Conservation (phyloP, 1,140 invertebrate species). For the Bombus soroeensis region DNA sequence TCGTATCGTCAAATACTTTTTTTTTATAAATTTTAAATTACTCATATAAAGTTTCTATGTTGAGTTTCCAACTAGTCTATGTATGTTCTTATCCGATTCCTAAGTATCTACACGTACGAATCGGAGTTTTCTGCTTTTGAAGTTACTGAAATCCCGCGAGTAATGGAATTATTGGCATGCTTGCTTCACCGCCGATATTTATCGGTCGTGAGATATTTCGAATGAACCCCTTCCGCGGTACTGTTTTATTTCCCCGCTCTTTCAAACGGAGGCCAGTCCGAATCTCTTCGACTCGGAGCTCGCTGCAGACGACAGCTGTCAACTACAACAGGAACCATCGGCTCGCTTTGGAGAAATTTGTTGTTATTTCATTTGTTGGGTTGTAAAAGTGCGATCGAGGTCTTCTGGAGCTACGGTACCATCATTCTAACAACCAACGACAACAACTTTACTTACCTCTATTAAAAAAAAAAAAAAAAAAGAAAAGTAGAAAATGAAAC, state of each 20-base stretch:
- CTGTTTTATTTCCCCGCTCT: constrained; percentile 11
- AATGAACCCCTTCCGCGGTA: constrained; percentile 1
- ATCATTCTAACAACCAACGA: background rate
- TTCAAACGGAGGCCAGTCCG: constrained; percentile 63
- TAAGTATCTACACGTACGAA: background rate
- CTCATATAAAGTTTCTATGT: background rate
- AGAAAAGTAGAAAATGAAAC: background rate
- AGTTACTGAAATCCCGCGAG: background rate
- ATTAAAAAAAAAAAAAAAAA: background rate
- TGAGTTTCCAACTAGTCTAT: background rate
- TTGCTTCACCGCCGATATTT: background rate
- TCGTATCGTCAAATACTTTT: background rate
- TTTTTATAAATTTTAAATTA: background rate
- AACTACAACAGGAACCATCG: constrained; percentile 69
- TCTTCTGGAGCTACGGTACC: constrained; percentile 57
- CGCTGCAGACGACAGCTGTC: constrained; percentile 81
- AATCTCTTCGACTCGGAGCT: constrained; percentile 71
- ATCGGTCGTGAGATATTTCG: constrained; percentile 6
- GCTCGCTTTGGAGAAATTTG: constrained; percentile 69
- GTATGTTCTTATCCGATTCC: background rate
- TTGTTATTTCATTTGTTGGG: constrained; percentile 59
- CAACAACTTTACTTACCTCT: constrained; percentile 40
- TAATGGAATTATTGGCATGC: background rate
- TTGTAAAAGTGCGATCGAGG: constrained; percentile 62
- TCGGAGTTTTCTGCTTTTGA: background rate